phyloP scores from a whole-genome alignment of 2,113 vertebrate genomes.

The Caretta caretta region DNA sequence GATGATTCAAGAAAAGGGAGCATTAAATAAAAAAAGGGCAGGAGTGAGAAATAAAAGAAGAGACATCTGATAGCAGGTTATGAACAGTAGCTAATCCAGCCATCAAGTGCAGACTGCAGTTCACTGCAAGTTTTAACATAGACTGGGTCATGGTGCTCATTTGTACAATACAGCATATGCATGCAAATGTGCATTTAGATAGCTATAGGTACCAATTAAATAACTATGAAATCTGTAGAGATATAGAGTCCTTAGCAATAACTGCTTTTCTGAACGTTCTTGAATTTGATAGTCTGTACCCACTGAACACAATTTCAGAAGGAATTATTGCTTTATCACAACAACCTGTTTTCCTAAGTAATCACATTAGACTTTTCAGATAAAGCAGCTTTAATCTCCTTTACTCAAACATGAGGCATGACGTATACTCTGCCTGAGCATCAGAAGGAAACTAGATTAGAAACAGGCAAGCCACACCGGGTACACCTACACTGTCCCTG shows the following conservation, averaged over 20 bases:
- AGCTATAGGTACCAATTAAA: background rate
- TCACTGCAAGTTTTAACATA: background rate
- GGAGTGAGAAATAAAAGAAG: background rate
- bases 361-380: background rate
- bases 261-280: background rate
- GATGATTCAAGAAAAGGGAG: background rate
- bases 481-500: background rate
- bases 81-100: background rate
- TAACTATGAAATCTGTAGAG: background rate
- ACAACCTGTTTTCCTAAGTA: background rate
- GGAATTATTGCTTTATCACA: background rate
- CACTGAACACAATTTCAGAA: background rate
- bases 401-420: background rate
- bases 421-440: background rate
- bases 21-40: background rate
- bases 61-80: accelerated
- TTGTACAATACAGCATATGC: background rate
- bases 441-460: constrained; percentile 45
- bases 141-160: accelerated
- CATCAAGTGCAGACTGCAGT: background rate
- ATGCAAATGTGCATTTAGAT: background rate
- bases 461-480: background rate
- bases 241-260: background rate
- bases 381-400: constrained; percentile 6
- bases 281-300: background rate